phyloP scores from a whole-genome alignment of 2,797 vertebrate genomes.

The Lithobates sylvaticus region DNA sequence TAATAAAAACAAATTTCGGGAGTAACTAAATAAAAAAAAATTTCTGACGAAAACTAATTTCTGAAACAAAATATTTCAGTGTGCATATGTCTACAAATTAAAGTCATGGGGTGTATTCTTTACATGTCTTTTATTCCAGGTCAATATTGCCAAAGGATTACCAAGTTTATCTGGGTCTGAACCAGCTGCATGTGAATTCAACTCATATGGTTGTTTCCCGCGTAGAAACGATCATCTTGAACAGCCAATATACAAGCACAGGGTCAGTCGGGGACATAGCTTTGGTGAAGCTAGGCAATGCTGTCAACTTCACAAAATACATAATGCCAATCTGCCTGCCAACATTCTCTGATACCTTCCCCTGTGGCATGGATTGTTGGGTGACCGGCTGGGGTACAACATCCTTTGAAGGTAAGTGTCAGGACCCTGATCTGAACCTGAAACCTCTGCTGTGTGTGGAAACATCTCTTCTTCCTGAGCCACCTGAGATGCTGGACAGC shows the following conservation, averaged over 20 bases:
- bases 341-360: constrained; percentile 55
- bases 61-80: too few species aligned
- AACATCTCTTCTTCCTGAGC: too few species aligned
- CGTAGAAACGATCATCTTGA: constrained; percentile 44
- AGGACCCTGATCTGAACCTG: too few species aligned
- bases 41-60: too few species aligned
- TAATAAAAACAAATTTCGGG: too few species aligned
- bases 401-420: not conserved
- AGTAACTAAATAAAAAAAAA: too few species aligned
- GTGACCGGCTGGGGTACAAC: constrained; percentile 55
- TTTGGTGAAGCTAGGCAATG: constrained; percentile 62
- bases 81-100: too few species aligned
- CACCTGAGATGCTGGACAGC: too few species aligned
- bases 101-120: too few species aligned
- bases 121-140: not conserved
- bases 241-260: constrained; percentile 19
- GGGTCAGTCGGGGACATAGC: constrained; percentile 65
- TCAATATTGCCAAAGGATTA: not conserved
- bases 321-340: constrained; percentile 73
- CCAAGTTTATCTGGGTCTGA: constrained; percentile 65
- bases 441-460: too few species aligned
- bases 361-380: constrained; percentile 66
- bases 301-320: constrained; percentile 66
- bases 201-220: fast-evolving
- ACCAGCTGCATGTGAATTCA: constrained; percentile 50